Evolutionary conservation across 2,113 vertebrate genomes (phyloP).

Genomic region (Triplophysa siluroides): DNA sequence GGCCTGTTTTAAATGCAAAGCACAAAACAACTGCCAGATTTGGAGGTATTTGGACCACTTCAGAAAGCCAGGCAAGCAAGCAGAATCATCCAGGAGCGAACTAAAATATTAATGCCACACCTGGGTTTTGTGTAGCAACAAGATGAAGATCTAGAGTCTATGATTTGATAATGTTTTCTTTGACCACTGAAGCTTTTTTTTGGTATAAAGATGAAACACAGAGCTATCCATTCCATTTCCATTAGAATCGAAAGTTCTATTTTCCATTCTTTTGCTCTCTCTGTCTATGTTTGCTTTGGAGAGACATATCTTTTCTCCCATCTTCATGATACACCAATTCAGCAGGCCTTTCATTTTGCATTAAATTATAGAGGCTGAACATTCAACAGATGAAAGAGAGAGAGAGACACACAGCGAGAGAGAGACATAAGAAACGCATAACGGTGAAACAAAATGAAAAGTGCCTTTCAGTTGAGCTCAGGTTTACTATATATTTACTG

Average conservation of each 20-base stretch:
- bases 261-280: not conserved
- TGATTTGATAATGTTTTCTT: not conserved
- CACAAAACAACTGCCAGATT: not conserved
- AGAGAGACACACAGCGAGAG: slow-evolving; percentile 1
- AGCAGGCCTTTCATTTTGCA: slow-evolving; percentile 24
- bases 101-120: slow-evolving; percentile 1
- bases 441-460: not conserved
- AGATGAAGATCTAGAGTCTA: not conserved
- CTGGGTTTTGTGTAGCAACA: not conserved
- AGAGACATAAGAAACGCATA: not conserved
- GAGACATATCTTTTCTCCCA: slow-evolving; percentile 5
- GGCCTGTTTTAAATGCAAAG: not conserved
- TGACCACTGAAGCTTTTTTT: not conserved
- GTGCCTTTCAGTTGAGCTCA: not conserved
- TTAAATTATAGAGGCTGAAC: not conserved
- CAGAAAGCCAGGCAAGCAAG: not conserved
- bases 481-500: not conserved
- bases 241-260: not conserved
- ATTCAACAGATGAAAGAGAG: slow-evolving; percentile 2
- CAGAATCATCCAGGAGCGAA: not conserved
- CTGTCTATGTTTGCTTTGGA: not conserved
- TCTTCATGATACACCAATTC: not conserved
- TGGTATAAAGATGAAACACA: slow-evolving; percentile 11
- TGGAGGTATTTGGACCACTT: not conserved
- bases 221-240: not conserved